Base-by-base conservation (phyloP, 2,113 vertebrate genomes). In the Eudorcas thomsonii region DNA sequence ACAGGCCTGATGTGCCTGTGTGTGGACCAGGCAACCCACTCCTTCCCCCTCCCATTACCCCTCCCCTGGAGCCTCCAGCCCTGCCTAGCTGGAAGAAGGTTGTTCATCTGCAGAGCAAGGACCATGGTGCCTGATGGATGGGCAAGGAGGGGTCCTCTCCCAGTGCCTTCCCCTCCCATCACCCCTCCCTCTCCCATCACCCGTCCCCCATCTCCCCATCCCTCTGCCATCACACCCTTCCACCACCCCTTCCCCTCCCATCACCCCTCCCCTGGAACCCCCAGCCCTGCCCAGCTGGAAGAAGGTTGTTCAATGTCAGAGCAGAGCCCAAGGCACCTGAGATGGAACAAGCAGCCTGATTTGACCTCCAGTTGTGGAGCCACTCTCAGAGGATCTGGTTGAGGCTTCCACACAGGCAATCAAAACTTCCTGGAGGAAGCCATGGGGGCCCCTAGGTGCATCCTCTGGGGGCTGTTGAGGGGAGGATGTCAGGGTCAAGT, bases 11-110 rank as follows among this genome's bases (percentile, higher is more conserved):
- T 59, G n/a, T 7, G 33, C 50, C 87, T 15, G 17, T 19, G 0
- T 52, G 7, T 62, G 17, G 15, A 17, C 54, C 33, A 6, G 0
- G 1, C 55, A 10, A 23, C 33, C 36, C 7, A 2, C 0, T 3
- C 33, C 33, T 28, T 8, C 26, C 52, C 60, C 54, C 23, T 14
- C 77, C 30, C 39, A 9, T 43, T 30, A 5, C 12, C 5, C 14
- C 14, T 60, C 45, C 67, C 10, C 30, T 10, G 67, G 7, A 17
- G 36, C 13, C 26, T 4, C 26, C 16, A 59, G 12, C 16, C 55
- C 26, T 78, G 55, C 21, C 64, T 10, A 7, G 1, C 48, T 54
- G 55, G 48, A n/a, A 59, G 39, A 19, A 71, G 17, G 7, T 43
- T 30, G 67, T 14, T 89, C 2, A 0, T 59, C 78, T 81, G 21